Evolutionary conservation across 2,888 invertebrate species (phyloP), one percentile per base, ranked within the genome.

Genomic region (Ryuthela nishihirai): DNA sequence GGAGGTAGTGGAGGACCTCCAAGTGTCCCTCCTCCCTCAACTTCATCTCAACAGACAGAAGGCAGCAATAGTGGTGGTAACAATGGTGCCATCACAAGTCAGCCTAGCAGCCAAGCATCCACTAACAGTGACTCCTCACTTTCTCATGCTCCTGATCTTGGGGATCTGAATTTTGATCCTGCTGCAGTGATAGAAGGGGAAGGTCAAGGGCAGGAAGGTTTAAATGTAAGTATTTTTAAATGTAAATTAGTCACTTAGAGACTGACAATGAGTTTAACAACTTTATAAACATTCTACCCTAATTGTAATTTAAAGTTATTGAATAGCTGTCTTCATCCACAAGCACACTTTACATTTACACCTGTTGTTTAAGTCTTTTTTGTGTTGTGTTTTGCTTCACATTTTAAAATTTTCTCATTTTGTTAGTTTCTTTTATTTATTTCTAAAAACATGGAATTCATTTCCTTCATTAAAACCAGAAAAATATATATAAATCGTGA

Each of bases 111-210:
- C 20, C 53, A 60, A 35, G 47, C 59, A 6, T 49, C 59, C 9
- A 56, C 59, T 3, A 55, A 53, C 41, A 58, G 54, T 38, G 62
- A 58, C 23, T 55, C 63, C 15, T 58, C 66, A 9, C 43, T 64
- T 20, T 53, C 65, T 3, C 65, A 62, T 59, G 54, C 63, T 20
- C 64, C 66, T 43, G 67, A 67, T 47, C 56, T 68, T n/a, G 62
- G 66, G 23, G 91, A 91, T 76, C 81, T 92, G 71, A 89, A 89
- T 77, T 93, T 94, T 73, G 93, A 93, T 77, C 92, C 93, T 34
- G 87, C 91, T 66, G 88, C 90, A 65, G 89, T 91, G 69, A 92
- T 93, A 53, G 92, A 91, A 70, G 90, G 90, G 54, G 92, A 92
- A 76, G 89, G 88, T 67, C 86, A 64, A 81, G 70, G 83, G 36